phyloP scores from a whole-genome alignment of 2,888 invertebrate species.

The Gisinianus flammeolus region DNA sequence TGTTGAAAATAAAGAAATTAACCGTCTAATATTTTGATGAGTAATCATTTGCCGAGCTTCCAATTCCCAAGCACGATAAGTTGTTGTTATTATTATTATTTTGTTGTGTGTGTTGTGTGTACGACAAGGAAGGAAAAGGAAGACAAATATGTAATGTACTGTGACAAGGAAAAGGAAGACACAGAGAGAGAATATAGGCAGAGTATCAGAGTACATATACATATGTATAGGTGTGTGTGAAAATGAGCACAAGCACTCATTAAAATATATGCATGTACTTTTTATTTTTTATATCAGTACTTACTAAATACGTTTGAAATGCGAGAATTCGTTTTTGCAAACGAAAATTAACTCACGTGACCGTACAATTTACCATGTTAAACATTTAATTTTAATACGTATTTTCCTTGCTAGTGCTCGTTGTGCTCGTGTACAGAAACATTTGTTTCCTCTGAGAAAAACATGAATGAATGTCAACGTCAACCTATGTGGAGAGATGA shows the following conservation, averaged over 20 bases:
- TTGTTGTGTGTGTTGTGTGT: no score
- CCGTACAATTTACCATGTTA: slow-evolving; percentile 11
- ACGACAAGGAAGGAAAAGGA: no score
- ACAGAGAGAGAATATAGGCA: neutral
- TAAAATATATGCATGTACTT: slow-evolving; percentile 6
- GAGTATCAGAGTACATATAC: no score
- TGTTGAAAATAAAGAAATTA: slow-evolving; percentile 3
- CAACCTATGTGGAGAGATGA: neutral
- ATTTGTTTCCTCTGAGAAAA: neutral
- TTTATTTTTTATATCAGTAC: neutral
- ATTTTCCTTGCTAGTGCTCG: neutral
- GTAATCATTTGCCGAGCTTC: neutral
- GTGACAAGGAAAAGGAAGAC: no score
- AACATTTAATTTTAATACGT: neutral
- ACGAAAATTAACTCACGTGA: neutral
- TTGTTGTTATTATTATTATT: no score
- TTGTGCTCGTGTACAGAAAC: no score
- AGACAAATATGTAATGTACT: no score
- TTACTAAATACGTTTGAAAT: no score
- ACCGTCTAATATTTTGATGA: neutral
- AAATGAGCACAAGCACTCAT: slow-evolving; percentile 26
- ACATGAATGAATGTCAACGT: neutral
- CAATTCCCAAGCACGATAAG: neutral
- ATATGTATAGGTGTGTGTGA: slow-evolving; percentile 8
- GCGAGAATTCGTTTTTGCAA: no score